These are phyloP conservation scores for Protobothrops flavoviridis DNA, from an alignment of 2,113 vertebrate species.

Conservation along the genomic window DNA sequence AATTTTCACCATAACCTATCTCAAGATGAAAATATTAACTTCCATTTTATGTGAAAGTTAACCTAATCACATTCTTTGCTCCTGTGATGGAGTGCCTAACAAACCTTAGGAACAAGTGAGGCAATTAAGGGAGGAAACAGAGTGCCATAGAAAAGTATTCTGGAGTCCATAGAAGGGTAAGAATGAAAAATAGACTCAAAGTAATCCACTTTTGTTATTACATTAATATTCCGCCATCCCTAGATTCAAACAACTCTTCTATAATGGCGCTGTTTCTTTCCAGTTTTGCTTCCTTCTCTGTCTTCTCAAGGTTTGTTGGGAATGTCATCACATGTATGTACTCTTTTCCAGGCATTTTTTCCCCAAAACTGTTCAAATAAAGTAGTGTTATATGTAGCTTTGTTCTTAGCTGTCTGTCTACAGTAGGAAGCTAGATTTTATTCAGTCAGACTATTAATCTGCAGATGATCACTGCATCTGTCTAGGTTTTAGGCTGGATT, in stretches of 20 bases:
- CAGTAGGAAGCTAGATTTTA: background rate
- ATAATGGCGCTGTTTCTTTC: background rate
- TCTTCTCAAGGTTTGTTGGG: background rate
- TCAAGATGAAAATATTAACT: background rate
- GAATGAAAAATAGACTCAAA: background rate
- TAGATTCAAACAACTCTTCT: background rate
- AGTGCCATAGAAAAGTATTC: background rate
- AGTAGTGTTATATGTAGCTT: background rate
- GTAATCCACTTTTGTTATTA: background rate
- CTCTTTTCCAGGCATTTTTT: background rate
- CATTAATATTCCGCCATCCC: background rate
- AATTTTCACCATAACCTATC: background rate
- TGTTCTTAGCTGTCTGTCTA: background rate
- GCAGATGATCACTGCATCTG: background rate
- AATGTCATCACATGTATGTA: background rate
- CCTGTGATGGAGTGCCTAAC: background rate
- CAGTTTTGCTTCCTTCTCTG: background rate
- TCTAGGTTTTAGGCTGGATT: background rate
- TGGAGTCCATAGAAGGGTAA: background rate
- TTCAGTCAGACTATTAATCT: background rate
- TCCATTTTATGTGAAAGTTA: background rate
- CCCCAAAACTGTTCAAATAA: background rate
- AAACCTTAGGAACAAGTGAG: background rate
- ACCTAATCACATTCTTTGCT: background rate
- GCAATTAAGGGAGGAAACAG: background rate